Evolutionary conservation across 2,888 invertebrate species (phyloP).

Genomic region (Lottia gigantea): DNA sequence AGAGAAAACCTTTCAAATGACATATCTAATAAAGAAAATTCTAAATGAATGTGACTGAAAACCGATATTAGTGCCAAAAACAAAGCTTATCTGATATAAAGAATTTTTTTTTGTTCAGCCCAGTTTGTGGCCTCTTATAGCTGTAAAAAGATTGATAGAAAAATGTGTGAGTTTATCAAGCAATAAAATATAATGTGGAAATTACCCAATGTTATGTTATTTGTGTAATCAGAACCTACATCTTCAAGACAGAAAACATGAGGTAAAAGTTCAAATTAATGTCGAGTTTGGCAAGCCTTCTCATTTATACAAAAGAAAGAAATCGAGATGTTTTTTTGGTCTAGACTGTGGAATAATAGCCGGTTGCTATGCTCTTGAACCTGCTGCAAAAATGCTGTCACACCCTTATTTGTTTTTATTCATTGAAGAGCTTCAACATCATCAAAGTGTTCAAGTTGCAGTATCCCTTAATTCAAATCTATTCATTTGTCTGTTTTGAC

Average conservation of each 20-base stretch:
- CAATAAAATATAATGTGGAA: constrained; percentile 7
- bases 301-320: constrained; percentile 1
- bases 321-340: background rate
- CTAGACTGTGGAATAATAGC: constrained; percentile 8
- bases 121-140: background rate
- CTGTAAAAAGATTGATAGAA: background rate
- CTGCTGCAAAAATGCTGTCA: constrained; percentile 1
- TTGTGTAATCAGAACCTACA: constrained; percentile 7
- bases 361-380: constrained; percentile 6
- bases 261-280: constrained; percentile 7
- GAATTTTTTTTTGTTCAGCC: background rate
- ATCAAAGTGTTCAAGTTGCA: too few species aligned
- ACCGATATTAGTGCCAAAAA: too few species aligned
- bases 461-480: background rate
- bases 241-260: constrained; percentile 1
- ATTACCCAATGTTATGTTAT: constrained; percentile 10
- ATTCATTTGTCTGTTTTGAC: constrained; percentile 1
- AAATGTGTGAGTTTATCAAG: constrained; percentile 1
- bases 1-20: too few species aligned
- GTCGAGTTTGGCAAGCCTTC: background rate
- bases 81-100: background rate
- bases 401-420: constrained; percentile 3
- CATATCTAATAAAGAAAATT: too few species aligned
- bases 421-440: background rate
- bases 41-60: too few species aligned